Percentiles rank a stretch among this genome's conserved stretches.
phyloP scores from a whole-genome alignment of 2,888 invertebrate genomes.

The Ctenicera cuprea region DNA sequence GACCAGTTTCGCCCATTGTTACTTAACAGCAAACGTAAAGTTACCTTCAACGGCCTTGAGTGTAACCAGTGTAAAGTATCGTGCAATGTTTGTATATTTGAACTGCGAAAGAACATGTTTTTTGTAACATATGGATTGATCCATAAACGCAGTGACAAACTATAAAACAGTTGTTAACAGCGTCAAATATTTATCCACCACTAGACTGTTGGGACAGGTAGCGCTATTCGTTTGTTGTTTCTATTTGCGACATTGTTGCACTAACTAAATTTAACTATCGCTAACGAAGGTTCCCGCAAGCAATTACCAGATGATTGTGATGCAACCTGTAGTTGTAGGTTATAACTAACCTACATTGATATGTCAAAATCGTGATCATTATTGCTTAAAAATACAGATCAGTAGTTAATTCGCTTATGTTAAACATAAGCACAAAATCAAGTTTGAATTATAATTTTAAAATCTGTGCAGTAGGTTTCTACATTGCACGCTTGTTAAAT shows the following conservation, averaged over 20 bases:
- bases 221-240: slow-evolving; percentile 3
- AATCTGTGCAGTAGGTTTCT: background rate
- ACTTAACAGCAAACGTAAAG: background rate
- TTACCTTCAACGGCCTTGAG: background rate
- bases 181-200: slow-evolving; percentile 28
- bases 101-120: background rate
- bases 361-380: slow-evolving; percentile 32
- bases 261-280: slow-evolving; percentile 22
- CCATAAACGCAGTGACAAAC: background rate
- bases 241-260: slow-evolving; percentile 11
- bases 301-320: slow-evolving; percentile 31
- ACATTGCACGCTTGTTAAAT: background rate
- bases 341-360: slow-evolving; percentile 28
- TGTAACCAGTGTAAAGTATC: background rate
- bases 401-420: background rate
- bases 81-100: background rate
- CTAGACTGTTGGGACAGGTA: slow-evolving; percentile 17
- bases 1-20: too few species aligned
- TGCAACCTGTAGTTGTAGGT: slow-evolving; percentile 29
- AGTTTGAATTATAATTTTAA: background rate
- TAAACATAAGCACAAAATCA: background rate
- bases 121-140: background rate
- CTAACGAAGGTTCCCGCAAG: slow-evolving; percentile 14
- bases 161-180: background rate
- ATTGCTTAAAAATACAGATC: slow-evolving; percentile 2